Evolutionary conservation across 2,888 invertebrate species (phyloP).

Genomic region (Polymixis flavicincta): DNA sequence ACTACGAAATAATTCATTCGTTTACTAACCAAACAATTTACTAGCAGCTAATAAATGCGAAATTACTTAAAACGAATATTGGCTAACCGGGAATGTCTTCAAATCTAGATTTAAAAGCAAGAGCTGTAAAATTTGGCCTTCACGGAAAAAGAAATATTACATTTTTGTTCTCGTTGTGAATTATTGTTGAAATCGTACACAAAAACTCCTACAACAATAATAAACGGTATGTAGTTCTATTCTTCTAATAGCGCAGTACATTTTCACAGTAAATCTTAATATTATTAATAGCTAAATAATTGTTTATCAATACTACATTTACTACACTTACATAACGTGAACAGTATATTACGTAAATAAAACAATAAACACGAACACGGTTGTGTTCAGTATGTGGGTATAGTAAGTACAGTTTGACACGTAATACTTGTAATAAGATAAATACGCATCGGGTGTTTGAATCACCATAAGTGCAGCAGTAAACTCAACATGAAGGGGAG

Average conservation of each 20-base stretch:
- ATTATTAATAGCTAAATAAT: slow-evolving; percentile 41
- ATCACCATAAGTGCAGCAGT: slow-evolving; percentile 78
- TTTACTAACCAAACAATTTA: slow-evolving; percentile 58
- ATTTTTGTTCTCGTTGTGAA: slow-evolving; percentile 51
- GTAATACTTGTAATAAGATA: slow-evolving; percentile 78
- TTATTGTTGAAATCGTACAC: slow-evolving; percentile 48
- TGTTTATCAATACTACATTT: slow-evolving; percentile 47
- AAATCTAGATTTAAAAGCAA: slow-evolving; percentile 62
- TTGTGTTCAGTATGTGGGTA: slow-evolving; percentile 36
- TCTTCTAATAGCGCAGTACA: slow-evolving; percentile 22
- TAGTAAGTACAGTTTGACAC: slow-evolving; percentile 65
- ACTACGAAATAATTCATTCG: slow-evolving; percentile 62
- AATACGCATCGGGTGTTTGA: slow-evolving; percentile 71
- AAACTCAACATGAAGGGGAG: slow-evolving; percentile 62
- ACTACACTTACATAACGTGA: slow-evolving; percentile 41
- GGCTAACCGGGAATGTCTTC: slow-evolving; percentile 44
- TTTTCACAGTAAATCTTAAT: slow-evolving; percentile 33
- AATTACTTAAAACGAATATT: slow-evolving; percentile 48
- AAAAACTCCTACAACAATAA: slow-evolving; percentile 47
- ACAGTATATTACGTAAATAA: slow-evolving; percentile 58
- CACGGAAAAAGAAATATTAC: slow-evolving; percentile 60
- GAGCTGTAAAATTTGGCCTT: slow-evolving; percentile 70
- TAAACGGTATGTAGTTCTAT: slow-evolving; percentile 29
- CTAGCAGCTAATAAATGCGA: slow-evolving; percentile 27
- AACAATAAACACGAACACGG: slow-evolving; percentile 57